phyloP scores from a whole-genome alignment of 2,797 vertebrate species.

The Poeciliopsis paucimaculata region DNA sequence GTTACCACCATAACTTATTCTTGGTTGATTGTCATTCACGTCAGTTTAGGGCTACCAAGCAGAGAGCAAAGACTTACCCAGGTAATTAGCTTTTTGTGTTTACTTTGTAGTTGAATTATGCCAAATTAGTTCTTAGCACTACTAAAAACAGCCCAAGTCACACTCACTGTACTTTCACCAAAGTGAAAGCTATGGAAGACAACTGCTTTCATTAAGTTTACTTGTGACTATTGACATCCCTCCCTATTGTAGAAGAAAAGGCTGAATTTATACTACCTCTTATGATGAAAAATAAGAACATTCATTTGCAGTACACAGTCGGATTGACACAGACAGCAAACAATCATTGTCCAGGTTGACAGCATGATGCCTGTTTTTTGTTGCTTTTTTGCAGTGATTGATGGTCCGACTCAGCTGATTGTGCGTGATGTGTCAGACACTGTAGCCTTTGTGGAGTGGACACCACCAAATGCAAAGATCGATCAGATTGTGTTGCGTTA shows the following conservation, averaged over 20 bases:
- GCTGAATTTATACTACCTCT: not conserved
- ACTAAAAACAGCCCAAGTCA: not conserved
- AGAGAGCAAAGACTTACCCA: not conserved
- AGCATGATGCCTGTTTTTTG: constrained; percentile 5
- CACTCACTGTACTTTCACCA: not conserved
- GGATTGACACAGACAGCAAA: constrained; percentile 3
- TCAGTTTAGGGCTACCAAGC: not conserved
- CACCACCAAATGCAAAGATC: constrained; percentile 89
- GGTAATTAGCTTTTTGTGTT: not conserved
- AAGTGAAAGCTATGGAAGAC: not conserved
- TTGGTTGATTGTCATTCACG: not conserved
- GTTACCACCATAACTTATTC: not conserved
- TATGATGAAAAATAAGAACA: not conserved
- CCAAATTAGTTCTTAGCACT: not conserved
- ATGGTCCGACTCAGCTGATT: constrained; percentile 90
- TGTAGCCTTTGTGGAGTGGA: constrained; percentile 97
- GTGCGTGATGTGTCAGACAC: constrained; percentile 95
- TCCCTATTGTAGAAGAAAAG: not conserved
- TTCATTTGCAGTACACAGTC: not conserved
- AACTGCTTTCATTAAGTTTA: not conserved
- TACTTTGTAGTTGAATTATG: not conserved
- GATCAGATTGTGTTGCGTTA: constrained; percentile 94
- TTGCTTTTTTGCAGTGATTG: constrained; percentile 84
- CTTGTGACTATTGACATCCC: not conserved
- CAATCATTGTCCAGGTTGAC: constrained; percentile 5